These are phyloP conservation scores for Melopsittacus undulatus DNA, from an alignment of 2,797 vertebrate genomes.

Conservation along the genomic window DNA sequence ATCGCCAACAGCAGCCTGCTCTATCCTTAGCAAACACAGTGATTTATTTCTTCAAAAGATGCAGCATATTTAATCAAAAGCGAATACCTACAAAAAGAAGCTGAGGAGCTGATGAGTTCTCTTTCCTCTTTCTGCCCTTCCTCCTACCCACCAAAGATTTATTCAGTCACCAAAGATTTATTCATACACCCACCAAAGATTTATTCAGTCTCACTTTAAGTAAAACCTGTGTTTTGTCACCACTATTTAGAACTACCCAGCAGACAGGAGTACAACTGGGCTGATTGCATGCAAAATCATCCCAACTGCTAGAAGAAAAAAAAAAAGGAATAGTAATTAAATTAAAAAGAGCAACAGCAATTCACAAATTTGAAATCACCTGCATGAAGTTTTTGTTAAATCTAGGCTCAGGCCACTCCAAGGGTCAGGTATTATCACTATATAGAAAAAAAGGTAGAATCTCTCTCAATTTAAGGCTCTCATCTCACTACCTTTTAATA, in stretches of 20 bases:
- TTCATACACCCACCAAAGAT: neutral
- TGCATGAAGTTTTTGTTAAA: neutral
- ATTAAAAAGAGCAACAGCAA: neutral
- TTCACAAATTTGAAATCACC: neutral
- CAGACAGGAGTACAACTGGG: neutral
- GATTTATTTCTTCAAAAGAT: neutral
- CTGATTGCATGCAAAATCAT: neutral
- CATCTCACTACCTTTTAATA: neutral
- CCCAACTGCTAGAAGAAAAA: neutral
- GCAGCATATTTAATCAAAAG: neutral
- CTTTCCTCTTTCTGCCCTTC: neutral
- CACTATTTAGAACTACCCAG: neutral
- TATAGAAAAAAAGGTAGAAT: neutral
- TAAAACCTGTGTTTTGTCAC: neutral
- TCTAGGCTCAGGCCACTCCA: neutral
- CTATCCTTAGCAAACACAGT: neutral
- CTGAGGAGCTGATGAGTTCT: neutral
- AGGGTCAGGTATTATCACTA: neutral
- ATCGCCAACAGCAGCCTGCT: neutral
- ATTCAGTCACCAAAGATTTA: neutral
- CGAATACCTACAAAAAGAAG: neutral
- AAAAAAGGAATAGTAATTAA: neutral
- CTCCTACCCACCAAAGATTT: neutral
- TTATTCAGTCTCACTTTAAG: neutral
- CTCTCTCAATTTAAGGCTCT: neutral